Evolutionary conservation across 2,113 vertebrate genomes (phyloP).

Genomic region (Rattus rattus): DNA sequence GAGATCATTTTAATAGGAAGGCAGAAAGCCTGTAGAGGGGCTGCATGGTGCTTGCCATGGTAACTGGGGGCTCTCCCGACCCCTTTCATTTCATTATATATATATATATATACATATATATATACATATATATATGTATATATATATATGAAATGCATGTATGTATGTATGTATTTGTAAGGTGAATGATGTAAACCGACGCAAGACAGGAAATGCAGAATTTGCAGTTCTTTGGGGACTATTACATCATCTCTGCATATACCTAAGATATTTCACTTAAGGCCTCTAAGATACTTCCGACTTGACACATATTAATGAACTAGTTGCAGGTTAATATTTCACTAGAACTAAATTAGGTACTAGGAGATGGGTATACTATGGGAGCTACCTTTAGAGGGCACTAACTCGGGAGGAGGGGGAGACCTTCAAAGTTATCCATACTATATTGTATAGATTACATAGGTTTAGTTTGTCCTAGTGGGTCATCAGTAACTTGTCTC

Average conservation of each 20-base stretch:
- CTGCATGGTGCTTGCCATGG: not conserved
- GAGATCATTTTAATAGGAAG: not conserved
- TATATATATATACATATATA: not conserved
- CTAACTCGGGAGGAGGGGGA: not conserved
- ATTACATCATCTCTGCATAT: conserved; percentile 68
- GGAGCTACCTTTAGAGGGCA: not conserved
- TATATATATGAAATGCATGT: not conserved
- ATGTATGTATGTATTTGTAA: not conserved
- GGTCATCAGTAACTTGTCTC: not conserved
- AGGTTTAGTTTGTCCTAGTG: not conserved
- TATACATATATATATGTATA: not conserved
- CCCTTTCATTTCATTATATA: not conserved
- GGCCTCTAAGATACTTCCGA: conserved; percentile 54
- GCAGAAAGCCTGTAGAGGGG: not conserved
- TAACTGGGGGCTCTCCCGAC: not conserved
- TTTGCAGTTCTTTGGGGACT: conserved; percentile 73
- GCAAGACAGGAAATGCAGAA: conserved; percentile 72
- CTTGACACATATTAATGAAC: conserved; percentile 67
- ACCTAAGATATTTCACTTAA: conserved; percentile 66
- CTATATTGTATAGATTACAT: not conserved
- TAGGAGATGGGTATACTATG: conserved; percentile 45
- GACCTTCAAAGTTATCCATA: conserved; percentile 23
- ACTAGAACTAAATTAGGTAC: conserved; percentile 61
- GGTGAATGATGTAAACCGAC: conserved; percentile 60
- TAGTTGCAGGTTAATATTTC: conserved; percentile 67